phyloP scores from a whole-genome alignment of 2,888 invertebrate genomes.

The Bellardia pandia region DNA sequence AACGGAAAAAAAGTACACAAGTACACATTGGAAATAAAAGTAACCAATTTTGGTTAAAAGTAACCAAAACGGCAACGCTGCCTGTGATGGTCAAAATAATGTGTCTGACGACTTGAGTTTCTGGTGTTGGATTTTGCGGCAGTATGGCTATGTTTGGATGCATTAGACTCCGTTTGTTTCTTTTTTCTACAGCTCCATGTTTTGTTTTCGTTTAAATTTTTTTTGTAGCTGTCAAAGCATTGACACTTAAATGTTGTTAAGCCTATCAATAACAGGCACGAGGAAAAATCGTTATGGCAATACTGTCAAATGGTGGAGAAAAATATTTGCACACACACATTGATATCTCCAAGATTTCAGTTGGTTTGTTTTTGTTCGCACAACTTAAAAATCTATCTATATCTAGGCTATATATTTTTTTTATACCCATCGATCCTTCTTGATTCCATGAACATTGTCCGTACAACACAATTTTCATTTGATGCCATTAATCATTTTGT shows the following conservation, averaged over 20 bases:
- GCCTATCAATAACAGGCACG: constrained; percentile 53
- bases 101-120: constrained; percentile 10
- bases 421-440: constrained; percentile 37
- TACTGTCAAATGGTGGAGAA: constrained; percentile 50
- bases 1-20: no score
- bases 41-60: no score
- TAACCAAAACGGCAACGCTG: no score
- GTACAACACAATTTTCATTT: constrained; percentile 54
- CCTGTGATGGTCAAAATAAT: constrained; percentile 49
- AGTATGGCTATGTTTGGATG: not conserved
- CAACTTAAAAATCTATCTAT: constrained; percentile 31
- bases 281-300: constrained; percentile 50
- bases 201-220: not conserved
- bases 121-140: not conserved
- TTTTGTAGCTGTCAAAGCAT: constrained; percentile 58
- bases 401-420: not conserved
- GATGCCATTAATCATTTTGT: constrained; percentile 75
- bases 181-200: not conserved
- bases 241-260: constrained; percentile 59
- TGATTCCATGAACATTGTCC: constrained; percentile 50
- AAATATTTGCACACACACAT: not conserved
- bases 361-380: constrained; percentile 11
- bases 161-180: not conserved
- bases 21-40: no score
- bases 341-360: not conserved